A percentile compares a stretch with the other conserved stretches of the same genome.
These are phyloP conservation scores for Teleogryllus oceanicus DNA, from an alignment of 2,888 invertebrate species.

Conservation along the genomic window DNA sequence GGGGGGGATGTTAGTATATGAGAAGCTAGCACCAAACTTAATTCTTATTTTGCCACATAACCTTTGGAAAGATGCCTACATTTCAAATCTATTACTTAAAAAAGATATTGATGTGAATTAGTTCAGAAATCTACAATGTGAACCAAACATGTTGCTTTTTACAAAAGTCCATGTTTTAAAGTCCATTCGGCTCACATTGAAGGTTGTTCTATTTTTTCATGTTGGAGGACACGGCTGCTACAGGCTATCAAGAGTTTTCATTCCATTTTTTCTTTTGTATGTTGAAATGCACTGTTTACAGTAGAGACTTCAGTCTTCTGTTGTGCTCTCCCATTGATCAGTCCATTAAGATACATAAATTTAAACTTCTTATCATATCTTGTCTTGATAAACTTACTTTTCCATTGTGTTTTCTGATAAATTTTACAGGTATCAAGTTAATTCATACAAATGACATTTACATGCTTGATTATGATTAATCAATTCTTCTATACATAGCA, in stretches of 20 bases:
- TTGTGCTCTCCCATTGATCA: constrained; percentile 26
- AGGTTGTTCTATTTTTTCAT: constrained; percentile 9
- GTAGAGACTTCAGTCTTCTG: constrained; percentile 33
- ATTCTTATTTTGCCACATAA: constrained; percentile 10
- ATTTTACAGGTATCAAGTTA: constrained; percentile 22
- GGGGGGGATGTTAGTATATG: background rate
- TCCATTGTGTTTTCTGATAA: background rate
- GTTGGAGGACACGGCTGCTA: constrained; percentile 18
- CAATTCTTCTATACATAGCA: constrained; percentile 35
- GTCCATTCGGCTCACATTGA: constrained; percentile 18
- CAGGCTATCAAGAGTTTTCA: constrained; percentile 11
- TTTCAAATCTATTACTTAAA: constrained; percentile 7
- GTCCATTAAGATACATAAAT: constrained; percentile 24
- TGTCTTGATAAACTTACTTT: constrained; percentile 3
- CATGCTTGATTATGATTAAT: constrained; percentile 33
- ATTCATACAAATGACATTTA: constrained; percentile 31
- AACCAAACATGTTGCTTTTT: constrained; percentile 11
- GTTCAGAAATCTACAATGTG: constrained; percentile 2
- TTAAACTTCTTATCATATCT: constrained; percentile 10
- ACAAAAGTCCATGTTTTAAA: background rate
- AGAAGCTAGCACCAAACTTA: constrained; percentile 18
- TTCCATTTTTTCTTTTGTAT: constrained; percentile 3
- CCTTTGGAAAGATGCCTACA: constrained; percentile 18
- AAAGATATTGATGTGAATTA: constrained; percentile 18
- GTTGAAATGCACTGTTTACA: constrained; percentile 22